Evolutionary conservation across 2,113 vertebrate species (phyloP).

Genomic region (Menidia beryllina): DNA sequence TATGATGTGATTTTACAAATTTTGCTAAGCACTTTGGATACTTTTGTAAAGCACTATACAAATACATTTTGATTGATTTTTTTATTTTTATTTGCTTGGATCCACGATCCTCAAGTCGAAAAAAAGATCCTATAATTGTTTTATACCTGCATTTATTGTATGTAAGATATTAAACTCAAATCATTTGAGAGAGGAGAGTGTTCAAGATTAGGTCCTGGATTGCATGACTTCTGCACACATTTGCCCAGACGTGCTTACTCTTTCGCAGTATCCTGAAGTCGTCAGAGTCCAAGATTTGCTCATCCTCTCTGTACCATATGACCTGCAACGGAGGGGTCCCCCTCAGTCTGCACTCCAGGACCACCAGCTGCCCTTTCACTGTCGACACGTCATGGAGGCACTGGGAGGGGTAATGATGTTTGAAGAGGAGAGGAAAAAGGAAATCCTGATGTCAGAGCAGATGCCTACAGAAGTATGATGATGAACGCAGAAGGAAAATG

Average conservation of each 20-base stretch:
- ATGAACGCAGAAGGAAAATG: not conserved
- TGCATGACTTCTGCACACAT: too few relatives aligned
- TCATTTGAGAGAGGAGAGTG: too few relatives aligned
- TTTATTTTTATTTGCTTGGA: too few relatives aligned
- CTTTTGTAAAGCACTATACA: too few relatives aligned
- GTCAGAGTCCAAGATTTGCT: slow-evolving; percentile 85
- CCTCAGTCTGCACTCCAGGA: slow-evolving; percentile 87
- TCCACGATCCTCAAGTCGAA: too few relatives aligned
- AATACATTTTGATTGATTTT: too few relatives aligned
- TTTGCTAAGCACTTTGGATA: too few relatives aligned
- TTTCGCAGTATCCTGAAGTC: slow-evolving; percentile 89
- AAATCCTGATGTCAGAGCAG: not conserved
- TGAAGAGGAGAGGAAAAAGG: not conserved
- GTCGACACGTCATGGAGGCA: slow-evolving; percentile 86
- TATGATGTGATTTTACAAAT: too few relatives aligned
- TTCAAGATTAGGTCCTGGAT: too few relatives aligned
- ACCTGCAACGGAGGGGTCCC: slow-evolving; percentile 84
- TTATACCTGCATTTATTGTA: too few relatives aligned
- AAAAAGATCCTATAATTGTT: too few relatives aligned
- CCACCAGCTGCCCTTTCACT: slow-evolving; percentile 86
- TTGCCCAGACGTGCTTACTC: slow-evolving; percentile 80
- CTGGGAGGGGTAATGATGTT: slow-evolving; percentile 61
- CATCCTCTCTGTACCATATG: slow-evolving; percentile 87
- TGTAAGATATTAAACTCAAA: too few relatives aligned
- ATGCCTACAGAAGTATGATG: not conserved